These are phyloP conservation scores for Coryphaenoides rupestris DNA, from an alignment of 2,113 vertebrate species.

Conservation along the genomic window DNA sequence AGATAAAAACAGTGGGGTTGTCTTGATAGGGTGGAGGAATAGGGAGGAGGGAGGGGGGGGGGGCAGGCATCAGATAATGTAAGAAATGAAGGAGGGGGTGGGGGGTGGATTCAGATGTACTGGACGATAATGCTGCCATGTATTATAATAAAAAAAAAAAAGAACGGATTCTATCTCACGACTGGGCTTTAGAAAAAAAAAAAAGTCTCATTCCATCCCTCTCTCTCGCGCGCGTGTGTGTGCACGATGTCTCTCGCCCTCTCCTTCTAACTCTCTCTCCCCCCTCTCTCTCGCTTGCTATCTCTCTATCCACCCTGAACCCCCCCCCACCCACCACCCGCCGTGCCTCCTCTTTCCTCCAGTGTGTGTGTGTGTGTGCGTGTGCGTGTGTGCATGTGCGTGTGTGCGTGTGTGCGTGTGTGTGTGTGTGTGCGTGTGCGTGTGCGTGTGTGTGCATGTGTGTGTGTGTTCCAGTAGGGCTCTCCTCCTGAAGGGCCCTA, in stretches of 20 bases:
- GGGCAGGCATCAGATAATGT: conserved; percentile 27
- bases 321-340: background rate
- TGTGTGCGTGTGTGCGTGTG: too few relatives aligned
- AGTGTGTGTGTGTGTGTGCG: background rate
- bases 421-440: too few relatives aligned
- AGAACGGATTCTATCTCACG: background rate
- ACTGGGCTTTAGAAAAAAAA: conserved; percentile 21
- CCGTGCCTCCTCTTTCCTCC: background rate
- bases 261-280: background rate
- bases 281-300: background rate
- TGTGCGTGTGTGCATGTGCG: too few relatives aligned
- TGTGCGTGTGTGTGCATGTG: too few relatives aligned
- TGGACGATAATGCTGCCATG: conserved; percentile 49
- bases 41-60: background rate
- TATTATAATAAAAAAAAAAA: conserved; percentile 43
- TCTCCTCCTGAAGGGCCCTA: conserved; percentile 36
- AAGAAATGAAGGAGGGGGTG: conserved; percentile 47
- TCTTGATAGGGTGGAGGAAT: conserved; percentile 20
- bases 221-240: conserved; percentile 6
- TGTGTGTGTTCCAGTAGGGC: conserved; percentile 28
- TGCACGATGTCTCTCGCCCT: conserved; percentile 29
- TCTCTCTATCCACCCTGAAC: background rate
- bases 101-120: conserved; percentile 53
- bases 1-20: conserved; percentile 27
- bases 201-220: conserved; percentile 42